A percentile compares a stretch with the other conserved stretches of the same genome.
phyloP scores from a whole-genome alignment of 2,113 vertebrate genomes.

The Piprites chloris region DNA sequence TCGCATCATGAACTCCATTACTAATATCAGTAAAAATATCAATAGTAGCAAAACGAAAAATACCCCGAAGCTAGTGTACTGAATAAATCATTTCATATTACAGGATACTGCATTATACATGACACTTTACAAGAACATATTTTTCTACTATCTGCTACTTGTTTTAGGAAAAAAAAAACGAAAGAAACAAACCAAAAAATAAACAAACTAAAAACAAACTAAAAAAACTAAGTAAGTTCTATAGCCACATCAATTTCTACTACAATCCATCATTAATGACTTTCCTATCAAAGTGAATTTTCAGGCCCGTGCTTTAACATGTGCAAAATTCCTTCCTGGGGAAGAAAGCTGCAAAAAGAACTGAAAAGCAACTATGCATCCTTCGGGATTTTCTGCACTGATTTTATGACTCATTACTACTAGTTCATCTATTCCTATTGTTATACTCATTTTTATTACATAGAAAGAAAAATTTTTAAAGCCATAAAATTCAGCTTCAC shows the following conservation, averaged over 20 bases:
- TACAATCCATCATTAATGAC: background rate
- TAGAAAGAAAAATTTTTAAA: background rate
- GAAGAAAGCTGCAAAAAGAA: background rate
- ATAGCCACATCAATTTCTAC: background rate
- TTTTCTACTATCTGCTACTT: background rate
- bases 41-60: background rate
- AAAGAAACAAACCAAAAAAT: background rate
- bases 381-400: background rate
- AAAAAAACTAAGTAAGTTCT: background rate
- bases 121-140: background rate
- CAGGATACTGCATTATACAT: background rate
- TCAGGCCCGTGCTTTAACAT: background rate
- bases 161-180: background rate
- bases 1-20: background rate
- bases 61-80: background rate
- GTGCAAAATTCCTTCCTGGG: background rate
- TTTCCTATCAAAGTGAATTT: background rate
- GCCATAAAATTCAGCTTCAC: background rate
- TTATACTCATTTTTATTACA: background rate
- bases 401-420: background rate
- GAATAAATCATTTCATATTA: background rate
- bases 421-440: background rate
- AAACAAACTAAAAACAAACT: too few species aligned
- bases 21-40: background rate
- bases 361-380: background rate